Percentiles rank a stretch among this genome's conserved stretches.
phyloP scores from a whole-genome alignment of 2,888 invertebrate genomes.

The Platycheirus albimanus region DNA sequence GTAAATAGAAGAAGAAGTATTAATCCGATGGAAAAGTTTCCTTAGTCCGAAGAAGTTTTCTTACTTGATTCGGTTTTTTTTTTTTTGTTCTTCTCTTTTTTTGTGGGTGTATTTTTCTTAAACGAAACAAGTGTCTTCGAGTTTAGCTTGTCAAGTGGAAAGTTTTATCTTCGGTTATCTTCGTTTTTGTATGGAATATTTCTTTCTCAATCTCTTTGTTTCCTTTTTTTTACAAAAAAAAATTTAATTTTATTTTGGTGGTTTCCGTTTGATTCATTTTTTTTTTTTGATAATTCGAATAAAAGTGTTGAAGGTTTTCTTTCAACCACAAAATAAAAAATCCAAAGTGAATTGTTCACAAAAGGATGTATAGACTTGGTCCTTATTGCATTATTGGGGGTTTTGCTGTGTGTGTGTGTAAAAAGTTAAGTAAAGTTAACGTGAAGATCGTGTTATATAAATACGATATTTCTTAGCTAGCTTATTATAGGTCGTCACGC shows the following conservation, averaged over 20 bases:
- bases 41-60: constrained; percentile 30
- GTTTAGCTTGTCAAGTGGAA: constrained; percentile 69
- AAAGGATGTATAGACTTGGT: too few species aligned
- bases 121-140: constrained; percentile 72
- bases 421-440: too few species aligned
- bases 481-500: too few species aligned
- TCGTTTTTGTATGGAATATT: constrained; percentile 54
- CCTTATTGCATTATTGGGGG: too few species aligned
- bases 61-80: constrained; percentile 25
- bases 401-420: too few species aligned
- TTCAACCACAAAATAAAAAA: too few species aligned
- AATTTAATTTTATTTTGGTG: constrained; percentile 11
- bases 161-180: constrained; percentile 69
- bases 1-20: constrained; percentile 41
- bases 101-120: constrained; percentile 51
- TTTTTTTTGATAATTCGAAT: neutral
- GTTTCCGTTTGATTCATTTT: constrained; percentile 10
- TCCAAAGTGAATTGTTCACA: too few species aligned
- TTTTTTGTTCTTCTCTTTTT: constrained; percentile 14
- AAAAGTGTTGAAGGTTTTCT: too few species aligned
- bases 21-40: constrained; percentile 54
- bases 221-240: neutral
- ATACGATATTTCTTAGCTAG: too few species aligned
- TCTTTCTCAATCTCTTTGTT: constrained; percentile 28
- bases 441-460: too few species aligned